Conservation (phyloP, 2,797 vertebrate genomes). For the Anguilla pacifica region DNA sequence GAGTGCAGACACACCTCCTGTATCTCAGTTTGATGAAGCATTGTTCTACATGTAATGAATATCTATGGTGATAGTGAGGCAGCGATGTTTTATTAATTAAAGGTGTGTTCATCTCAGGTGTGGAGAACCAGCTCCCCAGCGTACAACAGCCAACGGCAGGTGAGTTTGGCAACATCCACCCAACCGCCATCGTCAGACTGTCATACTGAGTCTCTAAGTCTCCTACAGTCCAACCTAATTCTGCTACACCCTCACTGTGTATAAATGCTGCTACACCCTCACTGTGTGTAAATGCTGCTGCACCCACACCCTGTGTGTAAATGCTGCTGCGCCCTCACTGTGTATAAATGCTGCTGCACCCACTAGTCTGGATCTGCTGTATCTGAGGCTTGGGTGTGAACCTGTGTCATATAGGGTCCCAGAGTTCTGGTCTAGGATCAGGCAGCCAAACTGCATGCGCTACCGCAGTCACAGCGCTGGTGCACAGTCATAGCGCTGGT, state of each 20-base stretch:
- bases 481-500: not conserved
- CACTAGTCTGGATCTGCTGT: too few relatives aligned
- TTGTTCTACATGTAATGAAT: not conserved
- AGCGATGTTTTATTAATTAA: not conserved
- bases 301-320: too few relatives aligned
- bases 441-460: not conserved
- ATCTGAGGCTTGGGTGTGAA: too few relatives aligned
- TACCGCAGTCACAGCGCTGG: not conserved
- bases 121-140: conserved; percentile 46
- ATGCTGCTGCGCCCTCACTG: too few relatives aligned
- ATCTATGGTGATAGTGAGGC: not conserved
- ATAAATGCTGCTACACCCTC: too few relatives aligned
- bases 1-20: not conserved
- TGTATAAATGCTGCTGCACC: too few relatives aligned
- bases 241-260: not conserved
- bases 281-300: too few relatives aligned
- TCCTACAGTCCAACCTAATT: not conserved
- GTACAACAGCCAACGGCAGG: conserved; percentile 62
- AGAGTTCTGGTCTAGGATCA: not conserved
- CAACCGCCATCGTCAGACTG: not conserved
- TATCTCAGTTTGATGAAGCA: not conserved
- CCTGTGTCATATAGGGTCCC: too few relatives aligned
- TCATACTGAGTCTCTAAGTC: not conserved
- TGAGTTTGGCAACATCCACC: conserved; percentile 52
- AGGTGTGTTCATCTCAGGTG: conserved; percentile 53